phyloP scores from a whole-genome alignment of 1,140 invertebrate genomes.

The Watersipora subatra region DNA sequence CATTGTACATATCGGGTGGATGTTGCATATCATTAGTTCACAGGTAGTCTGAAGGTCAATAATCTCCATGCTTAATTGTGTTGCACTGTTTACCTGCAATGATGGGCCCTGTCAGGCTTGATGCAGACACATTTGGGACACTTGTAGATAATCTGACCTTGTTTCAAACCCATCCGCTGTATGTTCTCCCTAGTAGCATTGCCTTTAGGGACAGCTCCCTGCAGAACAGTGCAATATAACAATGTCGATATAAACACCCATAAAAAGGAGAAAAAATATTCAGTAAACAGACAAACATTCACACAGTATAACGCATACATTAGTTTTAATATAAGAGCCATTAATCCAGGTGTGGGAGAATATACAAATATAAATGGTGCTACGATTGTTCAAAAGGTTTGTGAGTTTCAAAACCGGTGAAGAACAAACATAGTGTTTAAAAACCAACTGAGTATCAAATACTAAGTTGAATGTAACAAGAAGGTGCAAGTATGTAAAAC shows the following conservation, averaged over 20 bases:
- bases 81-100: too few species aligned
- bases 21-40: too few species aligned
- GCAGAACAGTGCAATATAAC: slow-evolving; percentile 14
- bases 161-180: slow-evolving; percentile 75
- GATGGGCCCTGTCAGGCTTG: slow-evolving; percentile 94
- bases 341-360: neutral
- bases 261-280: neutral
- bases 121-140: slow-evolving; percentile 98
- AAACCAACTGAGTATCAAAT: too few species aligned
- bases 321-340: neutral
- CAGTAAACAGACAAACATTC: neutral
- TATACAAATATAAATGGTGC: neutral
- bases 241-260: slow-evolving; percentile 8
- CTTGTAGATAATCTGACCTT: slow-evolving; percentile 89
- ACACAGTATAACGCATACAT: neutral
- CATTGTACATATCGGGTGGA: too few species aligned
- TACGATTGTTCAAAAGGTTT: neutral
- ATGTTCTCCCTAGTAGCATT: slow-evolving; percentile 98
- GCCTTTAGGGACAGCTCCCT: slow-evolving; percentile 95
- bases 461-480: too few species aligned
- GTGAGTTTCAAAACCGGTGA: neutral
- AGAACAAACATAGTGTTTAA: too few species aligned
- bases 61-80: too few species aligned
- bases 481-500: too few species aligned
- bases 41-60: too few species aligned